phyloP scores from a whole-genome alignment of 2,888 invertebrate genomes.

The Leptinotarsa peninsularis region DNA sequence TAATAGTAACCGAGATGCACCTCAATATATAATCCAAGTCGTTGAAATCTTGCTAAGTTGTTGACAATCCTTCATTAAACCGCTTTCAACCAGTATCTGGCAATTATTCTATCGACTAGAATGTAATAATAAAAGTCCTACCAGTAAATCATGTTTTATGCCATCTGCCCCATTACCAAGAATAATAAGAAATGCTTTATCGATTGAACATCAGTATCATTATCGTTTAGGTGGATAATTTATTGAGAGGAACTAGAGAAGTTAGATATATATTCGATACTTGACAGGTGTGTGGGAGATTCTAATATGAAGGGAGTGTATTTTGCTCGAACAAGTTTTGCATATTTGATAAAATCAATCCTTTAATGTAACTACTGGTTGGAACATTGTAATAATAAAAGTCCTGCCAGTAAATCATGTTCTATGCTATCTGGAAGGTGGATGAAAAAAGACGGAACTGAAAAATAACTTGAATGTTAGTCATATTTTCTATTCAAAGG shows the following conservation, averaged over 20 bases:
- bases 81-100: neutral
- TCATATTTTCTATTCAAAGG: no score
- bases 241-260: conserved; percentile 41
- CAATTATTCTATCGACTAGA: neutral
- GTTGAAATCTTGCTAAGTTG: neutral
- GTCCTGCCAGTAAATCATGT: neutral
- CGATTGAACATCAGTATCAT: conserved; percentile 22
- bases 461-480: no score
- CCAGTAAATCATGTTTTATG: conserved; percentile 5
- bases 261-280: conserved; percentile 46
- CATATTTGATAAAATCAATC: neutral
- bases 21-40: neutral
- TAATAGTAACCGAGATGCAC: neutral
- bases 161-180: conserved; percentile 14
- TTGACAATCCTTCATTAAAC: neutral
- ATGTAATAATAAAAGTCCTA: neutral
- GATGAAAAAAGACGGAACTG: no score
- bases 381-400: neutral
- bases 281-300: conserved; percentile 34
- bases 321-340: neutral
- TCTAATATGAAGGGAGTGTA: neutral
- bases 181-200: conserved; percentile 16
- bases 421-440: neutral
- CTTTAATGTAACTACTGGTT: neutral
- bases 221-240: conserved; percentile 42